Evolutionary conservation across 2,797 vertebrate genomes (phyloP).

Genomic region (Ctenochaetus hawaiiensis): DNA sequence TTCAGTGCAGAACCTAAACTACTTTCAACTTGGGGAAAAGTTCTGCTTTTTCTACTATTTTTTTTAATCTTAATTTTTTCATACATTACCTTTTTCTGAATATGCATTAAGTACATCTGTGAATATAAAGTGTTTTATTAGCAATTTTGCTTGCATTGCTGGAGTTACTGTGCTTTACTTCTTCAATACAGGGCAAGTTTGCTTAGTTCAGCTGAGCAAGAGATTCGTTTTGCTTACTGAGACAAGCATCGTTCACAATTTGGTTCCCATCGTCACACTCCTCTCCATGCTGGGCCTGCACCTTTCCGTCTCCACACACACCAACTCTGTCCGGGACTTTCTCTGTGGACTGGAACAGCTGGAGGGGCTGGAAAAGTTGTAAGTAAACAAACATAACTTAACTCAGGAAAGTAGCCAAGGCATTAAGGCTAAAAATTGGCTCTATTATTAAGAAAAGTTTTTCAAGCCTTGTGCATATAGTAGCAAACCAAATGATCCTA

Average conservation of each 20-base stretch:
- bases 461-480: too few relatives aligned
- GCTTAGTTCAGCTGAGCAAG: background rate
- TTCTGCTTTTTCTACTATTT: background rate
- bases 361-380: constrained; percentile 69
- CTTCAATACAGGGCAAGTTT: background rate
- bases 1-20: constrained; percentile 14
- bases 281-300: constrained; percentile 91
- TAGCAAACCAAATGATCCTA: background rate
- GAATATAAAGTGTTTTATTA: background rate
- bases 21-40: background rate
- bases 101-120: background rate
- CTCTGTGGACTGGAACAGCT: constrained; percentile 91
- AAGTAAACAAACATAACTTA: background rate
- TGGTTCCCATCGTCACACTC: constrained; percentile 97
- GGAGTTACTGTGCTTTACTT: background rate
- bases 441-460: background rate
- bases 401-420: background rate
- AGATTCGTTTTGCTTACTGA: constrained; percentile 87
- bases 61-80: too few relatives aligned
- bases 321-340: constrained; percentile 80
- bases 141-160: background rate
- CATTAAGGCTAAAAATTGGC: background rate
- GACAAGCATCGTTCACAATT: constrained; percentile 90
- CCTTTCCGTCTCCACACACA: constrained; percentile 91
- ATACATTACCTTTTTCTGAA: background rate